These are phyloP conservation scores for Drosophila tropicalis DNA, from an alignment of 1,140 invertebrate genomes.

Conservation along the genomic window DNA sequence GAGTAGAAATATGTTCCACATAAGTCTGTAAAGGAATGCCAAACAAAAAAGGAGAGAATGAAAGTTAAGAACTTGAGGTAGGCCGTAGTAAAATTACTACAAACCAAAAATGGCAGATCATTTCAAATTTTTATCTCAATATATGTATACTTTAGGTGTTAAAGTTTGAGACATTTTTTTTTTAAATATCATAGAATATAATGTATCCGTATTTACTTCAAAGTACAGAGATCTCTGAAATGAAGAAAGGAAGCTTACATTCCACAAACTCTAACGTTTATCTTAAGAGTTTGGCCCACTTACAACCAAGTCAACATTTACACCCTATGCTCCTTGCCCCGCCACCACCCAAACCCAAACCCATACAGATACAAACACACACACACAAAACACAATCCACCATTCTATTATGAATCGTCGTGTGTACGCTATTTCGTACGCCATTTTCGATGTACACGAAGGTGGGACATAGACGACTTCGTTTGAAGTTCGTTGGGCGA, in stretches of 20 bases:
- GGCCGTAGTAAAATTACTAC: constrained; percentile 6
- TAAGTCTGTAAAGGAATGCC: neutral
- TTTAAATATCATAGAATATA: neutral
- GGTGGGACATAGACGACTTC: neutral
- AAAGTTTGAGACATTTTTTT: neutral
- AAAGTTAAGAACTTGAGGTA: constrained; percentile 7
- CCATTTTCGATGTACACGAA: constrained; percentile 29
- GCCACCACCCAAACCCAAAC: neutral
- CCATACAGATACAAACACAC: neutral
- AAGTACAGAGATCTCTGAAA: neutral
- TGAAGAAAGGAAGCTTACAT: constrained; percentile 32
- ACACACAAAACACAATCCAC: constrained; percentile 12
- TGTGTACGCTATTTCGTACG: constrained; percentile 12
- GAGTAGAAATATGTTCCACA: constrained; percentile 4
- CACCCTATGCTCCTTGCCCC: neutral
- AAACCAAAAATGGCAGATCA: neutral
- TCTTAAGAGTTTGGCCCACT: constrained; percentile 41
- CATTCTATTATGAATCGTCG: constrained; percentile 24
- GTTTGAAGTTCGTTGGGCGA: constrained; percentile 27
- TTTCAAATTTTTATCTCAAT: neutral
- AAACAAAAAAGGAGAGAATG: neutral
- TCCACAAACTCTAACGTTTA: constrained; percentile 29
- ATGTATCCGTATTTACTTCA: neutral
- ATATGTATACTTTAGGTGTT: no score
- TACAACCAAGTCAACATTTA: constrained; percentile 19